Base-by-base conservation (phyloP, 2,113 vertebrate species). In the Ursus arctos region DNA sequence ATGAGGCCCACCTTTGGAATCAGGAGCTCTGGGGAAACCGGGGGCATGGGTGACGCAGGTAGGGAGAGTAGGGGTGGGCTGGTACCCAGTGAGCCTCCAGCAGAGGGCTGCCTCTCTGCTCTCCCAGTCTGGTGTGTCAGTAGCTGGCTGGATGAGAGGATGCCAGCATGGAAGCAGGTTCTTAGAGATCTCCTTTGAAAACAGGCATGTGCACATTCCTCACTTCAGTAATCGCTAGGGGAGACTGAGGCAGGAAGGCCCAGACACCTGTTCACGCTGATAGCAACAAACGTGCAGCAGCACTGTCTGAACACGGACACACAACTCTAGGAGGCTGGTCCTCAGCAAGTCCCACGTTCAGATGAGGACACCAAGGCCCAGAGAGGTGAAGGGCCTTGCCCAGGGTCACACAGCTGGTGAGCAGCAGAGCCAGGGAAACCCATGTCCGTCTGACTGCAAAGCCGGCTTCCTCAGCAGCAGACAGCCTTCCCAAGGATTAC, bases 131-230 rank as follows among this genome's bases (percentile, higher is more conserved):
- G 36, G 61, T 7, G 12, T 63, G 71, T 86, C 15, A 7, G 31
- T 0, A 7, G 16, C 47, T 26, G 22, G 1, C 43, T 28, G 63
- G 21, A 18, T 7, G 28, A 28, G 16, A 18, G 2, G 53, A 21
- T 5, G 36, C 95, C 57, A 28, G 79, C 49, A 6, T 0, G 36
- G 13, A 4, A 36, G 55, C 55, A 31, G 24, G 28, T 21, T 31
- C 72, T 43, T 6, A 11, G 65, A 26, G n/a, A 22, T 6, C 43
- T 65, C 81, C 86, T 43, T 36, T 21, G 79, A 53, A 28, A 43
- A 4, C 6, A 0, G 0, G 61, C 51, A 3, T 0, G 2, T 6
- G 22, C 8, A 4, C 57, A 4, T 65, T 26, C 24, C 0, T 9
- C 51, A 0, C n/a, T 16, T 69, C 13, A 1, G 4, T 24, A 4